Percentiles rank a stretch among this genome's conserved stretches.
phyloP scores from a whole-genome alignment of 2,797 vertebrate species.

The Bufotes viridis region DNA sequence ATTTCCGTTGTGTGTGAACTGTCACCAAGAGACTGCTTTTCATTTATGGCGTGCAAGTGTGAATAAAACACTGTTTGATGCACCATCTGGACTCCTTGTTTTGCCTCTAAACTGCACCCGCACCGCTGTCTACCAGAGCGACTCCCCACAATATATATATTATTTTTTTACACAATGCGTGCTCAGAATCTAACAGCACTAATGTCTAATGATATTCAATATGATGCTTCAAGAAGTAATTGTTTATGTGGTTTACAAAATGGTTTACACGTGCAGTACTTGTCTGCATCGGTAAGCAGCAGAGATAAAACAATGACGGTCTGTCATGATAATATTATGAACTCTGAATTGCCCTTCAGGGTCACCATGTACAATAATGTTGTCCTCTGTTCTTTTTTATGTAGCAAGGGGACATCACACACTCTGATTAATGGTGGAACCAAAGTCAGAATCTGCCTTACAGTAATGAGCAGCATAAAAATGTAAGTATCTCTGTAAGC shows the following conservation, averaged over 20 bases:
- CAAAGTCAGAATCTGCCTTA: slow-evolving; percentile 40
- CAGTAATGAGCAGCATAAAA: slow-evolving; percentile 53
- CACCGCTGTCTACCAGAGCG: accelerated
- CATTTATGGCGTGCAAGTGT: too few species aligned
- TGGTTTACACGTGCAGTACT: slow-evolving; percentile 19
- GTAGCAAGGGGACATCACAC: slow-evolving; percentile 31
- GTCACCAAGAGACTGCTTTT: too few species aligned
- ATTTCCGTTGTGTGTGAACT: too few species aligned
- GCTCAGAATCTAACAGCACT: neutral
- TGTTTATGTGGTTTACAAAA: slow-evolving; percentile 23
- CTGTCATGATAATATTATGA: slow-evolving; percentile 46
- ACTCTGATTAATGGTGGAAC: slow-evolving; percentile 46
- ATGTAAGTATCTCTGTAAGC: slow-evolving; percentile 48
- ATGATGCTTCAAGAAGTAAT: slow-evolving; percentile 4
- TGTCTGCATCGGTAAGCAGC: slow-evolving; percentile 31
- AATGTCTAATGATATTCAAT: neutral
- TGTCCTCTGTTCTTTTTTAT: slow-evolving; percentile 32
- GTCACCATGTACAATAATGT: slow-evolving; percentile 49
- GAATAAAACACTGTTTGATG: too few species aligned
- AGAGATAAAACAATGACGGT: slow-evolving; percentile 46
- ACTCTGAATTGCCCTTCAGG: slow-evolving; percentile 42
- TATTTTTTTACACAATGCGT: neutral
- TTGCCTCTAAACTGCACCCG: too few species aligned
- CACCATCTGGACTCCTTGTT: too few species aligned
- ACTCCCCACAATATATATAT: too few species aligned